Base-by-base conservation (phyloP, 2,113 vertebrate genomes). In the Pachyramphus minor region DNA sequence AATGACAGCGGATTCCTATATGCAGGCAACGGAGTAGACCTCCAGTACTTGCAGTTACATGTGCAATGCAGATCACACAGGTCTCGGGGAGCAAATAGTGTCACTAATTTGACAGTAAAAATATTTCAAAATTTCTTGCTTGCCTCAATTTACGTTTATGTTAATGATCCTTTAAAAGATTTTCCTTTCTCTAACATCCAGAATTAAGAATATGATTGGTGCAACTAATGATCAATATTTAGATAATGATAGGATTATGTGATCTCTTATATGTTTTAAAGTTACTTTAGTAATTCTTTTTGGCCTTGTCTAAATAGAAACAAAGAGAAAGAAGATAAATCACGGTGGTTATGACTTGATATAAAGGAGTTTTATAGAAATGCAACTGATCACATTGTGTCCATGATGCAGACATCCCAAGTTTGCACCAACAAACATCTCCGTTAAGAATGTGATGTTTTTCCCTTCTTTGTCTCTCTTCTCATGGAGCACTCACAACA, bases 361-460 rank as follows among this genome's bases (percentile, higher is more conserved):
- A 23, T 42, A 22, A 93, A 52, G 31, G 21, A 44, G 53, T 94
- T 89, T 91, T 75, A 14, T 58, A 42, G 69, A 69, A 68, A 37
- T 75, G 25, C 4, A 12, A 60, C 16, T 67, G 33, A 35, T 76
- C 19, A 17, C n/a, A 28, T 21, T 62, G 22, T 49, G 11, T 81
- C 28, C 28, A 8, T 76, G 37, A 79, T 56, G 13, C 24, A 58
- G 24, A 16, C 25, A 59, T 64, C 28, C 47, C 50, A n/a, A 74
- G 41, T 75, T 92, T 44, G 13, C 89, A 37, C 13, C 31, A 74
- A 24, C 37, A 68, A 73, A 53, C 9, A n/a, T 77, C 30, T 83
- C 49, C 15, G 2, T 58, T 88, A 77, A 35, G 33, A 72, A 50
- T 13, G 8, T 22, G 11, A 44, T 66, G 3, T 0, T 0, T 47